Percentiles rank a stretch among this genome's conserved stretches.
Evolutionary conservation across 2,797 vertebrate species (phyloP).

Genomic region (Morelia viridis): DNA sequence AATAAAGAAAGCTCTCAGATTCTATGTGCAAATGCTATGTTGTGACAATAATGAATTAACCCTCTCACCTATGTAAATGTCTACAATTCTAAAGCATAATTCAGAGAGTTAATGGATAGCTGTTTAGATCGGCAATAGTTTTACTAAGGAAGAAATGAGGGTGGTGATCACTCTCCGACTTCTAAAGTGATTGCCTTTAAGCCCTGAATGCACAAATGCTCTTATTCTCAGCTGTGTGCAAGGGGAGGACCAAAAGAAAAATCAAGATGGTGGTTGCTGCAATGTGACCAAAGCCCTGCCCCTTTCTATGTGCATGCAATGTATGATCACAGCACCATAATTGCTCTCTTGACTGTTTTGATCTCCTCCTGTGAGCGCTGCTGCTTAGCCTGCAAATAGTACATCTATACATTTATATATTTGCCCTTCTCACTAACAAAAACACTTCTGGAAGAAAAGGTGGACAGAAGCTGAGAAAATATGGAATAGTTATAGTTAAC

Average conservation of each 20-base stretch:
- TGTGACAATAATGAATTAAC: not conserved
- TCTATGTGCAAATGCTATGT: slow-evolving; percentile 1
- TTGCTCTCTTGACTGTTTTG: not conserved
- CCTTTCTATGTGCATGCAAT: not conserved
- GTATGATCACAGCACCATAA: not conserved
- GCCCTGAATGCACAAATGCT: not conserved
- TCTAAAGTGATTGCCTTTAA: not conserved
- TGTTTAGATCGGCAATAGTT: not conserved
- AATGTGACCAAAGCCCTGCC: not conserved
- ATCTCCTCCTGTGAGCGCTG: not conserved
- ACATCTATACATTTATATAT: not conserved
- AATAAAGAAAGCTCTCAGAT: not conserved
- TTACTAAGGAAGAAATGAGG: not conserved
- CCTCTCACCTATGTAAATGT: not conserved
- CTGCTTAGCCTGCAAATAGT: not conserved
- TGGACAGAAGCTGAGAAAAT: not conserved
- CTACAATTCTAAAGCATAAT: not conserved
- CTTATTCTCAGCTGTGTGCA: not conserved
- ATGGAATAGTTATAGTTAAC: not conserved
- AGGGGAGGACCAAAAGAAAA: too few species aligned
- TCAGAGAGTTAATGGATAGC: not conserved
- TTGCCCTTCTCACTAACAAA: not conserved
- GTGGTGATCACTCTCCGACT: not conserved
- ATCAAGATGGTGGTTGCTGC: not conserved
- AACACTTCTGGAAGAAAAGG: not conserved